A percentile compares a stretch with the other conserved stretches of the same genome.
Conservation (phyloP, 1,140 invertebrate genomes). For the Druon quercuslanigerum region DNA sequence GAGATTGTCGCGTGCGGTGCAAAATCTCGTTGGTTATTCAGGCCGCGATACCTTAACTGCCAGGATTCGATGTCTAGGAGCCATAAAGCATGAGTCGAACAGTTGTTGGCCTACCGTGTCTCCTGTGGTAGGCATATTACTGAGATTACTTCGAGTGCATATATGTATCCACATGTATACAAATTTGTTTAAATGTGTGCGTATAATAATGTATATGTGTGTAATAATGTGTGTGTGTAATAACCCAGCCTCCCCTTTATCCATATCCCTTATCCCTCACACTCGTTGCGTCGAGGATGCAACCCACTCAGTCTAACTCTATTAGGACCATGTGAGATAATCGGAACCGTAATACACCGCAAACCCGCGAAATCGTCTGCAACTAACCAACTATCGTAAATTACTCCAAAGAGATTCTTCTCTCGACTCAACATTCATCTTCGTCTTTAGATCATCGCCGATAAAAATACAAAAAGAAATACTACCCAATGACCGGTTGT, state of each 20-base stretch:
- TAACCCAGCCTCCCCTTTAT: constrained; percentile 44
- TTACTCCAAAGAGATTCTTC: constrained; percentile 37
- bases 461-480: constrained; percentile 10
- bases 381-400: constrained; percentile 51
- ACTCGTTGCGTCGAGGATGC: constrained; percentile 14
- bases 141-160: constrained; percentile 41
- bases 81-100: constrained; percentile 48
- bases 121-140: constrained; percentile 46
- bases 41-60: constrained; percentile 44
- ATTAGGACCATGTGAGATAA: constrained; percentile 54
- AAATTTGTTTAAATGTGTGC: too few species aligned
- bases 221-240: constrained; percentile 41
- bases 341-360: constrained; percentile 48
- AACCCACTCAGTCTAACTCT: constrained; percentile 37
- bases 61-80: constrained; percentile 50
- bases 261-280: constrained; percentile 23
- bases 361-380: constrained; percentile 47
- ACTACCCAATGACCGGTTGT: background rate
- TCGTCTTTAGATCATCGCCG: constrained; percentile 12
- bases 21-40: constrained; percentile 47
- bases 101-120: constrained; percentile 25
- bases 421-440: constrained; percentile 3
- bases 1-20: constrained; percentile 43
- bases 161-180: too few species aligned
- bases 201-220: background rate